Evolutionary conservation across 2,888 invertebrate species (phyloP), one percentile per base, ranked within the genome.

Genomic region (Drosophila kokeensis): DNA sequence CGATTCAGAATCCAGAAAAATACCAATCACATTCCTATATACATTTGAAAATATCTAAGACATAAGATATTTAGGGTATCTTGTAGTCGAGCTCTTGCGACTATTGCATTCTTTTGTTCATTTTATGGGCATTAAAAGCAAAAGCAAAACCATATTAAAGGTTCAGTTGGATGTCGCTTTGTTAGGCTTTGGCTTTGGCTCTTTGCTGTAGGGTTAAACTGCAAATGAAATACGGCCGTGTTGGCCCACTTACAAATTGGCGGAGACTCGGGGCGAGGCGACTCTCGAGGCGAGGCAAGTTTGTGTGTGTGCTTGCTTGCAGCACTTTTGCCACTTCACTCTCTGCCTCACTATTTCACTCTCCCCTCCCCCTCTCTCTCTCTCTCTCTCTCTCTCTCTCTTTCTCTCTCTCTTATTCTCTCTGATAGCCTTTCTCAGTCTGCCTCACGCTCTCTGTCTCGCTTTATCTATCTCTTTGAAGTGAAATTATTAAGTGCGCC

Each of bases 161-260:
- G 90, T 90, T 90, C 80, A 90, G 83, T 90, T 90, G 77, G 76
- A 69, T 81, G 89, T 79, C 84, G 79, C 79, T 90, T 86, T 87
- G 90, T 81, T 89, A 83, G 81, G 70, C 75, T 87, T 78, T 79
- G 71, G 67, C 50, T 50, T 65, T 63, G 59, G 50, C 57, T 58
- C 55, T 69, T 55, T 63, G 65, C 76, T 65, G 68, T 83, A 81
- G 87, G 87, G 90, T 87, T 87, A 90, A 87, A 82, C 88, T 82
- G 80, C 76, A 76, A 69, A 81, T 83, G 74, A 70, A 85, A 83
- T 73, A 75, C 52, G 65, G 62, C 67, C 69, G 69, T 65, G 78
- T 76, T 89, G 88, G 86, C 90, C 86, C 87, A 86, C 83, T 79
- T 81, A 83, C 83, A 32, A 81, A 79, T 81, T 81, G 81, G 74